phyloP scores from a whole-genome alignment of 2,888 invertebrate genomes.

The Bedellia somnulentella region DNA sequence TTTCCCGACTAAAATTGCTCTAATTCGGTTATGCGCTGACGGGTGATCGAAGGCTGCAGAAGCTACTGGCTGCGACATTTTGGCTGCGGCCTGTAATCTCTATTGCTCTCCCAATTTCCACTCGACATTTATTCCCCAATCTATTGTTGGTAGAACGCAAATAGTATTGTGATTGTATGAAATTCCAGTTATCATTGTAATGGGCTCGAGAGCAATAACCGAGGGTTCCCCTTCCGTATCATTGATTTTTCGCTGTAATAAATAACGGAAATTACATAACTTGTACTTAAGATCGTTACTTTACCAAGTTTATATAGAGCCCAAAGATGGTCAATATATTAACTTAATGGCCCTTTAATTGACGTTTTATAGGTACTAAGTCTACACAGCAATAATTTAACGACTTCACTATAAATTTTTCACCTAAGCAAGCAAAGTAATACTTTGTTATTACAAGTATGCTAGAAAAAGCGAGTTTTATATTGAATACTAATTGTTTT shows the following conservation, averaged over 20 bases:
- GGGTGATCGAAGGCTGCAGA: slow-evolving; percentile 44
- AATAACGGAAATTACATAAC: slow-evolving; percentile 4
- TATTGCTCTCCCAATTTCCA: slow-evolving; percentile 1
- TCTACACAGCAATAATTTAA: no score
- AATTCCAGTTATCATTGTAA: no score
- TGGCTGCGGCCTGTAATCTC: slow-evolving; percentile 24
- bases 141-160: no score
- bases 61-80: slow-evolving; percentile 25
- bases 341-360: slow-evolving; percentile 12
- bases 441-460: no score
- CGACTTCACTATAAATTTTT: no score
- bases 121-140: no score
- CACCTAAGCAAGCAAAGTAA: no score
- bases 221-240: background rate
- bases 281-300: background rate
- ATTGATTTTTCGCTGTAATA: slow-evolving; percentile 2
- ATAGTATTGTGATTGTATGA: no score
- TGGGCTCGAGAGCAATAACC: no score
- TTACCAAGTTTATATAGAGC: slow-evolving; percentile 1
- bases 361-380: slow-evolving; percentile 9
- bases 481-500: no score
- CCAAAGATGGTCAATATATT: slow-evolving; percentile 10
- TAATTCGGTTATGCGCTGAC: slow-evolving; percentile 57
- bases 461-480: no score
- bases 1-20: slow-evolving; percentile 61